Evolutionary conservation across 1,140 invertebrate species (phyloP), one percentile per base, ranked within the genome.

Genomic region (Pseudomyrmex dendroicus): DNA sequence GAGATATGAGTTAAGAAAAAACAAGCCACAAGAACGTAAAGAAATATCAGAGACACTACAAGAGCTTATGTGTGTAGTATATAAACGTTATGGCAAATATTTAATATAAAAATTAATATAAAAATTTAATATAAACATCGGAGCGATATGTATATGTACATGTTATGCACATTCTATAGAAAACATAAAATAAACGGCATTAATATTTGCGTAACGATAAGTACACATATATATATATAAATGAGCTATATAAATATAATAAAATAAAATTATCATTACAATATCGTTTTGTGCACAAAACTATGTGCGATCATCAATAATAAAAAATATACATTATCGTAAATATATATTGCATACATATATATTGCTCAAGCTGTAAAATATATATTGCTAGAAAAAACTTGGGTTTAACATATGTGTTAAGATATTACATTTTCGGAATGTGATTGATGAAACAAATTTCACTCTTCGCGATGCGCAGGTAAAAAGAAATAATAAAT

Each of bases 51-150:
- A 35, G 5, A 25, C 35, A 87, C 83, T 83, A 57, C 44, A 62
- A 61, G 78, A 44, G 83, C 84, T 90, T 35, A 25, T 35, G 5
- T 35, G 25, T 35, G 25, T 35, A 5, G 25, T 35, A 35, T 35
- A 35, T 35, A 35, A 35, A 86, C 66, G 82, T 87, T 90, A 91
- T 92, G 91, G 91, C 91, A 92, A 84, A 90, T 83, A 88, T 91
- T 92, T 91, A 91, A 92, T 92, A 35, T 35, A 87, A 91, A 91
- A n/a, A n/a, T n/a, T n/a, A n/a, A n/a, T n/a, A n/a, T n/a, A n/a
- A n/a, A n/a, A n/a, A n/a, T n/a, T n/a, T n/a, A n/a, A 92, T 91
- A 89, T 73, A 84, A 90, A 91, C 86, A 88, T 84, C 63, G 82
- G 68, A 59, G 67, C 48, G 48, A 12, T 46, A 20, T 48, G 20